Evolutionary conservation across 2,113 vertebrate genomes (phyloP), one percentile per base, ranked within the genome.

Genomic region (Struthidea cinerea): DNA sequence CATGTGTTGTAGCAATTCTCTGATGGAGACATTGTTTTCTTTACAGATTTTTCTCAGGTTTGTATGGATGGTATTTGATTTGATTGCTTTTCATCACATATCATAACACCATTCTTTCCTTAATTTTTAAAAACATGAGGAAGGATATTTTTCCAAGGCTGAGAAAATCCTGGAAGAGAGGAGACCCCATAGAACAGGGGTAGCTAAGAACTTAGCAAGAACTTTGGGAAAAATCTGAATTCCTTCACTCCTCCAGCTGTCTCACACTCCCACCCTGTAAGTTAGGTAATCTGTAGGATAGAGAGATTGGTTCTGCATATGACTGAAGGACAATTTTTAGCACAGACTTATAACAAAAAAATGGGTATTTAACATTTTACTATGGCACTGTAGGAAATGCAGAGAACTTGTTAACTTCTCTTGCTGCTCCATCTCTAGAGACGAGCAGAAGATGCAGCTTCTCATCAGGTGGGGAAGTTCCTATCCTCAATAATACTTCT

Each of bases 21-120:
- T 85, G 87, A 88, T 39, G 86, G 95, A 94, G 55, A 71, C 53
- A 65, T 80, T 94, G 90, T 93, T 97, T 94, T 87, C 92, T 94
- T 96, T 96, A 84, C 77, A 88, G 90, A 61, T 93, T 96, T 89
- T 89, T 96, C 93, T 91, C 84, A 89, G 83, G 79, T 97, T 97
- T 96, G 77, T 85, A 56, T 1, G 13, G 81, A 92, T 47, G 17
- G 42, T 42, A 63, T 93, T 96, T 94, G 64, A 86, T 79, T 69
- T 71, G 87, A 90, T 68, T 95, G 84, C 73, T 79, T 96, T 96
- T 90, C 84, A 55, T 89, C 87, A 37, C 55, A 61, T 46, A 56
- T 73, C 68, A 87, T 61, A 65, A 41, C 67, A 55, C 41, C 77
- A 53, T 59, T 77, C 88, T 95, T 93, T 78, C 50, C 55, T 95